Base-by-base conservation (phyloP, 2,888 invertebrate genomes). In the Acanthosoma haemorrhoidale region DNA sequence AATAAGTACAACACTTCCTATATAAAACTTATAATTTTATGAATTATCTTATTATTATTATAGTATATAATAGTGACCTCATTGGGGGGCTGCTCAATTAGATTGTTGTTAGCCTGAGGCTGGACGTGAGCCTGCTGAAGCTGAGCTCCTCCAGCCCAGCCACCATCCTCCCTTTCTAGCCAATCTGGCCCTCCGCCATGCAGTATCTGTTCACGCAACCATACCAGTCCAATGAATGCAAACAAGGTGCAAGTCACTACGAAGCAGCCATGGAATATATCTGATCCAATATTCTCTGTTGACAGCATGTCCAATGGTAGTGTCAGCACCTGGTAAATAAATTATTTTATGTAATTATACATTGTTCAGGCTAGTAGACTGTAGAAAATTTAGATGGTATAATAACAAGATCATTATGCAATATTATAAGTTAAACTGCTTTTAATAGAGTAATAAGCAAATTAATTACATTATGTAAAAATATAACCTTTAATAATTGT, bases 111-210 rank as follows among this genome's bases (percentile, higher is more conserved):
- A n/a, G 38, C 71, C 32, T 32, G 59, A 18, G 51, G 61, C n/a
- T 25, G 69, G 9, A 21, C 25, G 6, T 43, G 51, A 9, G 16
- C 34, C 16, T 57, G 51, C 41, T 67, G 67, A 31, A 38, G 25
- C 51, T 63, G 16, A 51, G 66, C 68, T 68, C 70, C 71, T 31
- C 71, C 71, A 2, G 31, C 43, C 67, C 67, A 60, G 15, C 70
- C 36, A 51, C 70, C 64, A 43, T 72, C 76, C 60, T 72, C 76
- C 67, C 74, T 71, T 74, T 90, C 93, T 77, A 97, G 84, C 97
- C 97, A 97, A 77, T 96, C 96, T 0, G 96, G 96, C 0, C 96
- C 97, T 31, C 96, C 97, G 1, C 96, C 97, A 79, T 96, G 94
- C 77, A 98, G 84, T 72, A 99, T 97, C 82, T 99, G 99, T 81